A percentile compares a stretch with the other conserved stretches of the same genome.
phyloP scores from a whole-genome alignment of 2,797 vertebrate genomes.

The Phataginus tetradactyla region DNA sequence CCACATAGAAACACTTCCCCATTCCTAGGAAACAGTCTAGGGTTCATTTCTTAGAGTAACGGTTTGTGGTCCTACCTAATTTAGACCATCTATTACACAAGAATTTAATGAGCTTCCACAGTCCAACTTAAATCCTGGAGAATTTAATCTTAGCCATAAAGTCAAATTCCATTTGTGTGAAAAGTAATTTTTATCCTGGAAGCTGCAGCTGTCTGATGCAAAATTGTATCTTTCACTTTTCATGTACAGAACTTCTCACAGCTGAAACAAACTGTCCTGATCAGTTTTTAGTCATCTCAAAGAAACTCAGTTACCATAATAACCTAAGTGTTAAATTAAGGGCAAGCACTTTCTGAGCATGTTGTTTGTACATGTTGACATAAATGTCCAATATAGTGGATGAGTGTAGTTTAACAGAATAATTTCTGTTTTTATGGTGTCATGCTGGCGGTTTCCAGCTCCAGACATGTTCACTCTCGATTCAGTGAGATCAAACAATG shows the following conservation, averaged over 20 bases:
- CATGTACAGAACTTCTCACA: slow-evolving; percentile 64
- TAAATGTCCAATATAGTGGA: slow-evolving; percentile 71
- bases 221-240: slow-evolving; percentile 47
- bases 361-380: slow-evolving; percentile 15
- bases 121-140: background rate
- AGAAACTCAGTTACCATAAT: slow-evolving; percentile 78
- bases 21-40: background rate
- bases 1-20: background rate
- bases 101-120: background rate
- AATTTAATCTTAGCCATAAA: background rate
- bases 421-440: background rate
- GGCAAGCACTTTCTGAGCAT: slow-evolving; percentile 64
- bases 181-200: slow-evolving; percentile 24
- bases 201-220: slow-evolving; percentile 4
- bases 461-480: too few species aligned
- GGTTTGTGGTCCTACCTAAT: background rate
- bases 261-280: slow-evolving; percentile 52
- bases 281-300: slow-evolving; percentile 65
- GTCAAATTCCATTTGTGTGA: slow-evolving; percentile 16
- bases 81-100: background rate
- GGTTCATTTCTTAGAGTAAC: background rate
- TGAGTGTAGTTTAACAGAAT: slow-evolving; percentile 49
- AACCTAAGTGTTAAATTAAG: slow-evolving; percentile 76
- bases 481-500: too few species aligned
- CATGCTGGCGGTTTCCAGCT: too few species aligned